phyloP scores from a whole-genome alignment of 2,888 invertebrate genomes.

The Scaptomyza caliginosa region DNA sequence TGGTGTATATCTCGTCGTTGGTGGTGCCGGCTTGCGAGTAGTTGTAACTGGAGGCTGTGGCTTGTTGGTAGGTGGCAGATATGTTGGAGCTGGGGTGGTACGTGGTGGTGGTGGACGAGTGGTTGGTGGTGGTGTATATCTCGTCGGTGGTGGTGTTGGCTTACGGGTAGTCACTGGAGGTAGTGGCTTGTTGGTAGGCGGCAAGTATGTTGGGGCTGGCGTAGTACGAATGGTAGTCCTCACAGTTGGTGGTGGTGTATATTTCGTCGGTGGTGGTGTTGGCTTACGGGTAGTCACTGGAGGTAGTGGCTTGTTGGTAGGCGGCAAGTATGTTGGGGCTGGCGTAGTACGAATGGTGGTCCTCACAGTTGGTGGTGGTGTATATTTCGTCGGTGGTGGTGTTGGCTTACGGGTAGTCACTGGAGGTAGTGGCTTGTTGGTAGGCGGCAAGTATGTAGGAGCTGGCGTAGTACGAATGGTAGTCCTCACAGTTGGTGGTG shows the following conservation, averaged over 20 bases:
- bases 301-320: slow-evolving; percentile 42
- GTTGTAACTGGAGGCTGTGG: slow-evolving; percentile 54
- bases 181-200: slow-evolving; percentile 52
- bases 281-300: slow-evolving; percentile 36
- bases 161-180: slow-evolving; percentile 50
- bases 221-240: too few species aligned
- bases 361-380: slow-evolving; percentile 49
- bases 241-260: slow-evolving; percentile 26
- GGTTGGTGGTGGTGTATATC: slow-evolving; percentile 17
- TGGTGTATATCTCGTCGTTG: slow-evolving; percentile 21
- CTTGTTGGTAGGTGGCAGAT: slow-evolving; percentile 54
- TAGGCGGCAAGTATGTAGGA: slow-evolving; percentile 57
- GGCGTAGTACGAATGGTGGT: slow-evolving; percentile 1
- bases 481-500: slow-evolving; percentile 17
- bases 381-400: slow-evolving; percentile 39
- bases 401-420: slow-evolving; percentile 49
- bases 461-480: slow-evolving; percentile 27
- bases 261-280: slow-evolving; percentile 7
- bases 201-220: slow-evolving; percentile 48
- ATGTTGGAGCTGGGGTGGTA: slow-evolving; percentile 40
- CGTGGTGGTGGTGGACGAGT: slow-evolving; percentile 21
- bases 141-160: slow-evolving; percentile 30
- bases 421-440: slow-evolving; percentile 56
- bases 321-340: slow-evolving; percentile 13
- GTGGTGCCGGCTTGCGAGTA: slow-evolving; percentile 32